A percentile compares a stretch with the other conserved stretches of the same genome.
These are phyloP conservation scores for Nipponia nippon DNA, from an alignment of 2,113 vertebrate genomes.

Conservation along the genomic window DNA sequence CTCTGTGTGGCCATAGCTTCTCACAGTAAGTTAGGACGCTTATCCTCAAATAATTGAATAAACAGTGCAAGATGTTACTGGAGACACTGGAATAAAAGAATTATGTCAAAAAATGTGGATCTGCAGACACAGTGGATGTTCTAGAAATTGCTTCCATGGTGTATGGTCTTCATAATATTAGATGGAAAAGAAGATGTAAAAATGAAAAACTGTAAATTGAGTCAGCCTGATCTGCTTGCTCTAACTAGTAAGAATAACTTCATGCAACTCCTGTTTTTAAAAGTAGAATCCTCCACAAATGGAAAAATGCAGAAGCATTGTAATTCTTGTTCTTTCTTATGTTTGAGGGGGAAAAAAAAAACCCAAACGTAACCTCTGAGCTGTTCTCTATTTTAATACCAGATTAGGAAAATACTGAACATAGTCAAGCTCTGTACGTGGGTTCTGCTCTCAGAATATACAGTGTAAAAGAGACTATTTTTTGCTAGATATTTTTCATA, in stretches of 20 bases:
- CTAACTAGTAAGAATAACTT: background rate
- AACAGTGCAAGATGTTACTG: background rate
- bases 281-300: background rate
- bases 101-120: background rate
- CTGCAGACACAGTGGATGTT: background rate
- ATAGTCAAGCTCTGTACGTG: background rate
- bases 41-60: background rate
- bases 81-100: background rate
- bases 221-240: background rate
- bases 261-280: background rate
- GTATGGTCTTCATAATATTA: background rate
- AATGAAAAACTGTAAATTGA: background rate
- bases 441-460: background rate
- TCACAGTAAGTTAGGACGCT: background rate
- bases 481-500: background rate
- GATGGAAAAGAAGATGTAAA: background rate
- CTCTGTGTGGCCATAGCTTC: background rate
- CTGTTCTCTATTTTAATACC: background rate
- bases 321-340: background rate
- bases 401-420: background rate
- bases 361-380: background rate
- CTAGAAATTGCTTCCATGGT: background rate
- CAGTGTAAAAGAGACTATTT: background rate
- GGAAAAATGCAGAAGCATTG: background rate
- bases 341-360: background rate